Percentiles rank a stretch among this genome's conserved stretches.
phyloP scores from a whole-genome alignment of 2,888 invertebrate genomes.

The Griposia aprilina region DNA sequence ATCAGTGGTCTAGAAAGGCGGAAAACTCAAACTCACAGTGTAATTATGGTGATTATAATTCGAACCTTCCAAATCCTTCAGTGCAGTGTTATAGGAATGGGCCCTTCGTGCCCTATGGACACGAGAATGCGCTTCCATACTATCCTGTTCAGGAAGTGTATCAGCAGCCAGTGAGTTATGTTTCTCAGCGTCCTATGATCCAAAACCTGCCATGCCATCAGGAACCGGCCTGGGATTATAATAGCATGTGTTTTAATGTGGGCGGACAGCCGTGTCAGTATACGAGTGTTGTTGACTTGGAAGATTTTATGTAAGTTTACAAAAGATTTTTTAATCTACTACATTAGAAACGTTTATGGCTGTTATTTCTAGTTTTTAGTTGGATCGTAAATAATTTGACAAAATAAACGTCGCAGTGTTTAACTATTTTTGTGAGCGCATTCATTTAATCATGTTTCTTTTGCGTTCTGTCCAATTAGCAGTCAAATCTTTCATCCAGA shows the following conservation, averaged over 20 bases:
- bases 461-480: background rate
- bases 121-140: slow-evolving; percentile 71
- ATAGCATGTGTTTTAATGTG: slow-evolving; percentile 92
- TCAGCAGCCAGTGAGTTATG: slow-evolving; percentile 69
- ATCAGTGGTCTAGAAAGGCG: slow-evolving; percentile 79
- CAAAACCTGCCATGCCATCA: slow-evolving; percentile 88
- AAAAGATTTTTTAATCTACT: background rate
- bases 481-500: slow-evolving; percentile 3
- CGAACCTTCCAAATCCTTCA: slow-evolving; percentile 71
- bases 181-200: slow-evolving; percentile 71
- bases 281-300: slow-evolving; percentile 92
- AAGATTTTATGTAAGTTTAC: slow-evolving; percentile 94
- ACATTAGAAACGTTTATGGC: background rate
- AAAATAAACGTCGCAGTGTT: background rate
- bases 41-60: slow-evolving; percentile 74
- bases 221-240: slow-evolving; percentile 91
- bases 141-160: slow-evolving; percentile 72
- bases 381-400: slow-evolving; percentile 14
- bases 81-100: slow-evolving; percentile 79
- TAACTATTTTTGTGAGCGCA: background rate
- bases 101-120: slow-evolving; percentile 69
- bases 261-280: slow-evolving; percentile 92
- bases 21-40: slow-evolving; percentile 72
- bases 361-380: slow-evolving; percentile 8
- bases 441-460: background rate